Conservation (phyloP, 2,888 invertebrate genomes). For the Biston stratarius region DNA sequence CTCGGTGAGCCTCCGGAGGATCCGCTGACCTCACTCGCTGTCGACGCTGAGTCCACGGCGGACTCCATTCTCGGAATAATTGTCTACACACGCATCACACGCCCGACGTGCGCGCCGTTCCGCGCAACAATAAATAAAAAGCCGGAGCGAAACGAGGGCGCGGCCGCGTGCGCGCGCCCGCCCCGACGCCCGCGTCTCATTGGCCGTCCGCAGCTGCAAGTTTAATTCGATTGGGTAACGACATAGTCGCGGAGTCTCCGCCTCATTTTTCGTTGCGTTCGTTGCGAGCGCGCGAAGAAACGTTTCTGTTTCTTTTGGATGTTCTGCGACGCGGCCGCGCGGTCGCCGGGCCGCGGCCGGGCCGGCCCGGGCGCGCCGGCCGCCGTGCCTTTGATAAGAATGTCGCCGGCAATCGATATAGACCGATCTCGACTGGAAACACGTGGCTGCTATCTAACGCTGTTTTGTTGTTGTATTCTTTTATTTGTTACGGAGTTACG, state of each 20-base stretch:
- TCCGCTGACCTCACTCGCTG: slow-evolving; percentile 84
- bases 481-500: background rate
- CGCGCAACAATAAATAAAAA: slow-evolving; percentile 92
- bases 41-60: slow-evolving; percentile 87
- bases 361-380: slow-evolving; percentile 32
- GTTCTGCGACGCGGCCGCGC: slow-evolving; percentile 79
- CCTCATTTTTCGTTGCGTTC: slow-evolving; percentile 83
- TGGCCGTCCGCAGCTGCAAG: slow-evolving; percentile 70
- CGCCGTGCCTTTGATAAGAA: slow-evolving; percentile 87
- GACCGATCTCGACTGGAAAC: slow-evolving; percentile 64
- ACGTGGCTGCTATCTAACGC: slow-evolving; percentile 35
- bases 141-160: slow-evolving; percentile 85
- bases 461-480: slow-evolving; percentile 22
- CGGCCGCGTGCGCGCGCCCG: slow-evolving; percentile 84
- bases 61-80: slow-evolving; percentile 80
- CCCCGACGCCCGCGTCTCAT: slow-evolving; percentile 73
- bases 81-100: slow-evolving; percentile 84
- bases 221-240: slow-evolving; percentile 70
- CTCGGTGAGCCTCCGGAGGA: slow-evolving; percentile 84
- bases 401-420: slow-evolving; percentile 89
- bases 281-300: slow-evolving; percentile 83
- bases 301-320: slow-evolving; percentile 87
- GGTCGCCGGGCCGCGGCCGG: slow-evolving; percentile 42
- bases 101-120: slow-evolving; percentile 89
- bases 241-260: slow-evolving; percentile 75